Evolutionary conservation across 2,113 vertebrate genomes (phyloP).

Genomic region (Colinus virginianus): DNA sequence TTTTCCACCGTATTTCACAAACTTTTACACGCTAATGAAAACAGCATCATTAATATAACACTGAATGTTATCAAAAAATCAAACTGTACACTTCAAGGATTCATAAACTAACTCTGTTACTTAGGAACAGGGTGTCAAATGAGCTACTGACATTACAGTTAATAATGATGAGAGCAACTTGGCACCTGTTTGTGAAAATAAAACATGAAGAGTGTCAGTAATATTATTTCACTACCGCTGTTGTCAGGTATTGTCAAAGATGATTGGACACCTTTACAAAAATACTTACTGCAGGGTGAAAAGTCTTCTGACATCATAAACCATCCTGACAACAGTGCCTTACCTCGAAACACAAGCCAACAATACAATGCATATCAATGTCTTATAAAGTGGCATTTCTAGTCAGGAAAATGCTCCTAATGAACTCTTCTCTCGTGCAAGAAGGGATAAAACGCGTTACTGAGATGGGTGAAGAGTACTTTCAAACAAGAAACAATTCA

Average conservation of each 20-base stretch:
- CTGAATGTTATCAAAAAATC: background rate
- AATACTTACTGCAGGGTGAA: background rate
- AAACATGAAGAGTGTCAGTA: background rate
- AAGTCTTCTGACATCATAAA: background rate
- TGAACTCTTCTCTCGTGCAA: background rate
- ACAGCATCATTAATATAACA: background rate
- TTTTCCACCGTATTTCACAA: background rate
- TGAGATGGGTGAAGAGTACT: background rate
- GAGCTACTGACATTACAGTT: background rate
- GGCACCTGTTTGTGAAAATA: constrained; percentile 11
- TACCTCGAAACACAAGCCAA: background rate
- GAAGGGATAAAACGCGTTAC: background rate
- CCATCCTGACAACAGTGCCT: constrained; percentile 6
- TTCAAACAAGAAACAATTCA: background rate
- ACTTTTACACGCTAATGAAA: background rate
- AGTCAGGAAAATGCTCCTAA: background rate
- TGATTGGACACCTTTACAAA: constrained; percentile 19
- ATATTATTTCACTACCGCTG: background rate
- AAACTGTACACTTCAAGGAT: background rate
- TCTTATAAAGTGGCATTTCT: background rate
- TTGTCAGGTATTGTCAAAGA: constrained; percentile 3
- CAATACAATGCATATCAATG: background rate
- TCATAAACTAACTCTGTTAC: background rate
- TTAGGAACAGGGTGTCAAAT: background rate
- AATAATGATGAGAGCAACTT: background rate